A percentile compares a stretch with the other conserved stretches of the same genome.
phyloP scores from a whole-genome alignment of 2,888 invertebrate species.

The Xestoiulus laeticollis region DNA sequence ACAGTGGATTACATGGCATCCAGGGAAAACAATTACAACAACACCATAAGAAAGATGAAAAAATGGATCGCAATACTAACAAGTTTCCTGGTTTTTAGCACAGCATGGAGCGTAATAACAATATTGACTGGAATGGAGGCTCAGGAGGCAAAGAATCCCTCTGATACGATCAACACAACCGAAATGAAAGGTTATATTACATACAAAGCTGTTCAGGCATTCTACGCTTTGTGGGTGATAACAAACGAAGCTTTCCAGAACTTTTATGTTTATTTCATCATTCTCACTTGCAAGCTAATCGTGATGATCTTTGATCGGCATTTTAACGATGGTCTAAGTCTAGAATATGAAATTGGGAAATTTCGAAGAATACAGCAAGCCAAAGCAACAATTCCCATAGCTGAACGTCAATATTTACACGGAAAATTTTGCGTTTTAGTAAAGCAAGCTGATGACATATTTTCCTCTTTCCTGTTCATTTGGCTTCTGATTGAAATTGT shows the following conservation, averaged over 20 bases:
- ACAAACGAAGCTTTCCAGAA: neutral
- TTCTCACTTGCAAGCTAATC: neutral
- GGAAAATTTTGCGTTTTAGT: neutral
- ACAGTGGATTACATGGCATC: neutral
- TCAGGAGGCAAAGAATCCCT: neutral
- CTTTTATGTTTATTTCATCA: neutral
- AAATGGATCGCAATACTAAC: neutral
- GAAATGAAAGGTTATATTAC: neutral
- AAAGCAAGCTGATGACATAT: neutral
- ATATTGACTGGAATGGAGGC: neutral
- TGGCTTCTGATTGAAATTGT: neutral
- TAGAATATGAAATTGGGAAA: neutral
- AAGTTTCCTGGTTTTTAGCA: neutral
- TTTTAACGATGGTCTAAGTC: neutral
- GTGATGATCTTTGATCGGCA: neutral
- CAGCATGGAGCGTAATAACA: neutral
- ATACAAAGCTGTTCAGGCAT: neutral
- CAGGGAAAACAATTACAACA: neutral
- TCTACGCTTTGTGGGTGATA: neutral
- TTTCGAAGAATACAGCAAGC: neutral
- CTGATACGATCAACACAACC: neutral
- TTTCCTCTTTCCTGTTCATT: neutral
- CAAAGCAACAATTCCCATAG: neutral
- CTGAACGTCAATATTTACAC: neutral
- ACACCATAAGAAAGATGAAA: neutral